A percentile compares a stretch with the other conserved stretches of the same genome.
Evolutionary conservation across 2,888 invertebrate species (phyloP).

Genomic region (Dryobota labecula): DNA sequence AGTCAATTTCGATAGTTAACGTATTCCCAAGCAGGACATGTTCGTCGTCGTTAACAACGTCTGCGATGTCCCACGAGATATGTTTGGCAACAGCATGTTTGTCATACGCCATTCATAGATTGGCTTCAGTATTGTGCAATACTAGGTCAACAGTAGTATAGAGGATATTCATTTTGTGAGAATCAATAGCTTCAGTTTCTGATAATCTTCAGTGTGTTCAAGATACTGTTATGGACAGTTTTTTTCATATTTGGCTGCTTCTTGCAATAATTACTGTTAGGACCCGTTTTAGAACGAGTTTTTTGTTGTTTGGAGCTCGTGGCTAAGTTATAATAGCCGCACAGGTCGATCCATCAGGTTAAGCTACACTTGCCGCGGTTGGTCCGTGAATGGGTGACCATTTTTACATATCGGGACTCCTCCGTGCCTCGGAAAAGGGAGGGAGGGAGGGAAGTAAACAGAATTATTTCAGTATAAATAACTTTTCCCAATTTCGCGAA

Average conservation of each 20-base stretch:
- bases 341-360: too few relatives aligned
- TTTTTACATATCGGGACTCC: too few relatives aligned
- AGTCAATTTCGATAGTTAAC: constrained; percentile 58
- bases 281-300: background rate
- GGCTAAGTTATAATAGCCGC: too few relatives aligned
- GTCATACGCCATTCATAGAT: constrained; percentile 62
- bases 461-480: too few relatives aligned
- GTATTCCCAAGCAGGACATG: constrained; percentile 60
- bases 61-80: constrained; percentile 54
- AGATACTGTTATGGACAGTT: background rate
- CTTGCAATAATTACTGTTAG: too few relatives aligned
- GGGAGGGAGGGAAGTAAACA: too few relatives aligned
- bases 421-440: too few relatives aligned
- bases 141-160: constrained; percentile 15
- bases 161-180: constrained; percentile 2
- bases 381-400: too few relatives aligned
- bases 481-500: too few relatives aligned
- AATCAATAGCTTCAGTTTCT: background rate
- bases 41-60: constrained; percentile 62
- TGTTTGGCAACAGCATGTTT: constrained; percentile 59
- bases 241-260: too few relatives aligned
- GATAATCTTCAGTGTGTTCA: background rate
- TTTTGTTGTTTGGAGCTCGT: too few relatives aligned
- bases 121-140: constrained; percentile 41
- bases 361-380: too few relatives aligned